Conservation (phyloP, 2,797 vertebrate species). For the Sciurus vulgaris region DNA sequence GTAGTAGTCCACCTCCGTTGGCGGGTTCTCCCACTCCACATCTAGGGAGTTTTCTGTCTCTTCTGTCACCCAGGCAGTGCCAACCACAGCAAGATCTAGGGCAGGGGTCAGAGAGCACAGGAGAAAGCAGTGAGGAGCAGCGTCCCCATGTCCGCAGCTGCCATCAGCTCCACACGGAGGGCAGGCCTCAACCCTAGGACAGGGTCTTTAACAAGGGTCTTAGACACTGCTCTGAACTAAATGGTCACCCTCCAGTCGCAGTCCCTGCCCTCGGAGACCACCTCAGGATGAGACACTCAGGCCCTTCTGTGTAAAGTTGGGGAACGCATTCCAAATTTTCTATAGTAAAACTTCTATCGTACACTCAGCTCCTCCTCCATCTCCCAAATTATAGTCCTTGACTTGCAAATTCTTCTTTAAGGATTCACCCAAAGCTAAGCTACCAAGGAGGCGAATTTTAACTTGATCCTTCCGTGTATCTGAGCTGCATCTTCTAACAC, state of each 20-base stretch:
- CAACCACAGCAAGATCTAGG: slow-evolving; percentile 88
- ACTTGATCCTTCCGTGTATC: neutral
- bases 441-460: neutral
- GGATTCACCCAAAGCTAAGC: neutral
- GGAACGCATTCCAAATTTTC: neutral
- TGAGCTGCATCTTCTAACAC: neutral
- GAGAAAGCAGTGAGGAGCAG: neutral
- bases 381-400: neutral
- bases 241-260: neutral
- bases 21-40: slow-evolving; percentile 95
- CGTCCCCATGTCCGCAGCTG: neutral
- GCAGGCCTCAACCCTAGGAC: neutral
- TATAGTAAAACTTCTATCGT: neutral
- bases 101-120: slow-evolving; percentile 29
- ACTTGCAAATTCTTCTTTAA: neutral
- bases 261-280: neutral
- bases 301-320: neutral
- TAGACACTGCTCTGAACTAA: neutral
- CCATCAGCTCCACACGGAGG: neutral
- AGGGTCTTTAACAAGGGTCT: neutral
- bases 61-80: slow-evolving; percentile 90
- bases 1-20: slow-evolving; percentile 91
- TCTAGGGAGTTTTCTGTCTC: slow-evolving; percentile 93
- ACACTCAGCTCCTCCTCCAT: neutral
- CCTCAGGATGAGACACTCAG: neutral